phyloP scores from a whole-genome alignment of 2,797 vertebrate species.

The Poliocrania exsul region DNA sequence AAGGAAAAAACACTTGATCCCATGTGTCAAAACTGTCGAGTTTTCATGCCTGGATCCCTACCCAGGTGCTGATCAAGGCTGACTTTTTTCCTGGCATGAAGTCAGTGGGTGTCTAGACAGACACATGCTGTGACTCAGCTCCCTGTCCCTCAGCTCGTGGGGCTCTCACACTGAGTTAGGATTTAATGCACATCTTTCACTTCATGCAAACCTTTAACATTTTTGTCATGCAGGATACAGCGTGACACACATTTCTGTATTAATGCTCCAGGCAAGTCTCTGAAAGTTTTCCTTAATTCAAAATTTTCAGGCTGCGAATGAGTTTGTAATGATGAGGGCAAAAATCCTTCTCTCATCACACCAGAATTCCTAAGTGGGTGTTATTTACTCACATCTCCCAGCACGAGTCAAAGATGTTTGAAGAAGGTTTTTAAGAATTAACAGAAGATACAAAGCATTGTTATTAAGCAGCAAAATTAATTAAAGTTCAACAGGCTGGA shows the following conservation, averaged over 20 bases:
- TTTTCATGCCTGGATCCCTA: background rate
- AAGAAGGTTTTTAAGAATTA: constrained; percentile 13
- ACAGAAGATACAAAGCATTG: background rate
- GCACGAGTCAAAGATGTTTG: background rate
- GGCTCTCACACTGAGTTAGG: background rate
- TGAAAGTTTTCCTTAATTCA: background rate
- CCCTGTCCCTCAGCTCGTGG: background rate
- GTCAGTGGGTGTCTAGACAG: background rate
- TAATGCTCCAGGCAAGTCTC: background rate
- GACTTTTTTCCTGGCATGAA: background rate
- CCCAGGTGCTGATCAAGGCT: background rate
- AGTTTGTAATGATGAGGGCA: background rate
- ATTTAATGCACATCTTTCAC: background rate
- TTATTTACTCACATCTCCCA: background rate
- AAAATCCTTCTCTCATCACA: background rate
- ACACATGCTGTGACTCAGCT: background rate
- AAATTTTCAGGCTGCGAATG: background rate
- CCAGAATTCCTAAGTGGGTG: background rate
- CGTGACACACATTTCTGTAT: background rate
- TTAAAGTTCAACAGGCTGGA: constrained; percentile 5
- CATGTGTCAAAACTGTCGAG: background rate
- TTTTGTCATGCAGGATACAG: background rate
- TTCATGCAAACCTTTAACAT: background rate
- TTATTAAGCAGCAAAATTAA: background rate
- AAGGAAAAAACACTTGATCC: background rate